Evolutionary conservation across 1,140 invertebrate genomes (phyloP).

Genomic region (Lepidurus packardi): DNA sequence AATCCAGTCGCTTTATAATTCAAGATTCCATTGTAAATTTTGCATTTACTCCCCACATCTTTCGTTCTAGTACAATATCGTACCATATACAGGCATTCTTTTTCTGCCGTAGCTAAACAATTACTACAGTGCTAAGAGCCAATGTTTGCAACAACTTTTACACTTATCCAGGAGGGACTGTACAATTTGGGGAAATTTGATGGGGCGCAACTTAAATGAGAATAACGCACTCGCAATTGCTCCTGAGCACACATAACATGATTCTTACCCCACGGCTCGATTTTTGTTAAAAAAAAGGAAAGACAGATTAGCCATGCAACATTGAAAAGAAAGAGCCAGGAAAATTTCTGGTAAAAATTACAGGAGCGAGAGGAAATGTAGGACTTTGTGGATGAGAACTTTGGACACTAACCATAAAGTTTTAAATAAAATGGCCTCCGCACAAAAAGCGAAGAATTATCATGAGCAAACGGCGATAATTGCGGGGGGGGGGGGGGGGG

Average conservation of each 20-base stretch:
- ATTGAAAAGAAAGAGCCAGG: neutral
- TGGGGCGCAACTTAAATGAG: neutral
- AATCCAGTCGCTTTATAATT: too few species aligned
- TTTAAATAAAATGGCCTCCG: conserved; percentile 14
- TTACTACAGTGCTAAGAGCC: neutral
- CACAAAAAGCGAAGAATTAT: conserved; percentile 19
- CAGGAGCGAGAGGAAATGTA: conserved; percentile 17
- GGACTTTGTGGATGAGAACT: neutral
- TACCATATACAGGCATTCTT: neutral
- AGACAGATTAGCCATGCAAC: conserved; percentile 18
- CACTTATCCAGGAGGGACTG: neutral
- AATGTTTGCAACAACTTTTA: neutral
- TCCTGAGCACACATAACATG: neutral
- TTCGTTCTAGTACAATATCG: neutral
- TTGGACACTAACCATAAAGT: neutral
- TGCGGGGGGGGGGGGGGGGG: too few species aligned
- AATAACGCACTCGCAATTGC: neutral
- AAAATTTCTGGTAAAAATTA: neutral
- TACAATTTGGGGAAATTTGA: conserved; percentile 2
- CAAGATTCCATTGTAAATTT: neutral
- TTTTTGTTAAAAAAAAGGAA: neutral
- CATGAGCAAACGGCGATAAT: conserved; percentile 4
- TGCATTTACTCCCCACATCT: neutral
- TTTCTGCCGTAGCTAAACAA: neutral
- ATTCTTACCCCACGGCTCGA: neutral